Conservation (phyloP, 2,888 invertebrate species). For the Cheilosia soror region DNA sequence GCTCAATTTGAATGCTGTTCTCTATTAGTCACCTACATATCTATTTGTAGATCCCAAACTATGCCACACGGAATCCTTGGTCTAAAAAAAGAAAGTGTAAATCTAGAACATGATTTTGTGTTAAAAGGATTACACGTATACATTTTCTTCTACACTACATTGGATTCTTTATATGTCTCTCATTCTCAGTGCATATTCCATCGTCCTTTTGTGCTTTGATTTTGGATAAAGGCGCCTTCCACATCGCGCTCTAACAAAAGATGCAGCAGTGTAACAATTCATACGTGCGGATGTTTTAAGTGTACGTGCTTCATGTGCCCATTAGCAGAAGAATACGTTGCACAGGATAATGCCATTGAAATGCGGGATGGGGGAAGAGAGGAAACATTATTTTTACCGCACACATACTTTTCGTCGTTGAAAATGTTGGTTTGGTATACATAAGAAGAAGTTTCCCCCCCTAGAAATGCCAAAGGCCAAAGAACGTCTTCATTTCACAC, state of each 20-base stretch:
- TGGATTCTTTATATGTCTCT: neutral
- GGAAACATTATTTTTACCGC: slow-evolving; percentile 15
- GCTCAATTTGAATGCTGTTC: neutral
- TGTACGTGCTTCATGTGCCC: slow-evolving; percentile 61
- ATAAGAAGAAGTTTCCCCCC: neutral
- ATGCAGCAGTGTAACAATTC: slow-evolving; percentile 52
- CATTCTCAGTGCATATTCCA: slow-evolving; percentile 3
- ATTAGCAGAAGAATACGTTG: slow-evolving; percentile 30
- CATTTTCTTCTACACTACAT: slow-evolving; percentile 18
- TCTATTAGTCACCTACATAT: neutral
- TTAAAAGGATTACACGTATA: slow-evolving; percentile 45
- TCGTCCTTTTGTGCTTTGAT: slow-evolving; percentile 41
- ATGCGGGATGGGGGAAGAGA: neutral
- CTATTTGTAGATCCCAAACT: neutral
- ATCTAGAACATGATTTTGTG: slow-evolving; percentile 43
- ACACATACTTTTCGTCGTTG: slow-evolving; percentile 21
- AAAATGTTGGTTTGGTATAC: too few relatives aligned
- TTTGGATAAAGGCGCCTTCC: slow-evolving; percentile 1
- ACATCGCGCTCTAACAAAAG: slow-evolving; percentile 27
- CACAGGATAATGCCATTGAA: slow-evolving; percentile 16
- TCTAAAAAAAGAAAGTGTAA: slow-evolving; percentile 9
- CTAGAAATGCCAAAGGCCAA: neutral
- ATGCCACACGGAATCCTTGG: slow-evolving; percentile 42
- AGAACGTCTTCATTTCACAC: slow-evolving; percentile 39
- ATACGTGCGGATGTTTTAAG: slow-evolving; percentile 55